These are phyloP conservation scores for Sesamia inferens DNA, from an alignment of 2,888 invertebrate species.

Conservation along the genomic window DNA sequence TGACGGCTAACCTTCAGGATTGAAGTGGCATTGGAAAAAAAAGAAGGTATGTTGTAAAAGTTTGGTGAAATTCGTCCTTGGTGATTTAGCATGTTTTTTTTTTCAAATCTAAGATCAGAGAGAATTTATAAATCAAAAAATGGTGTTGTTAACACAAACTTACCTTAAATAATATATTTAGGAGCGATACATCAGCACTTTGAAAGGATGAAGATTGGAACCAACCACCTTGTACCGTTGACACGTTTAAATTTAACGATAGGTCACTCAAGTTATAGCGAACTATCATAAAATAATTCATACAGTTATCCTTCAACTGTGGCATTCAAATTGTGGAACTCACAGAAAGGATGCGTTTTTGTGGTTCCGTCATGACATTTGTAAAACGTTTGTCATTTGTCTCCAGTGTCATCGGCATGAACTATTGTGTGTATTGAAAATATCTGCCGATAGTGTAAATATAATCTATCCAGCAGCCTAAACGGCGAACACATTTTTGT, in stretches of 20 bases:
- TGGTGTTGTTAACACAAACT: not conserved
- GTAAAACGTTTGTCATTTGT: slow-evolving; percentile 16
- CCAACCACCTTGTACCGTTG: slow-evolving; percentile 16
- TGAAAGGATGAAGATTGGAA: not conserved
- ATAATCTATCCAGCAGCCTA: not conserved
- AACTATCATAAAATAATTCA: slow-evolving; percentile 20
- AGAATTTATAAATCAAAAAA: not conserved
- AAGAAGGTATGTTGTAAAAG: not conserved
- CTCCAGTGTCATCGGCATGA: not conserved
- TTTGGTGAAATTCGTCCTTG: not conserved
- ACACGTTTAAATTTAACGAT: slow-evolving; percentile 29
- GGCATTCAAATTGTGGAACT: slow-evolving; percentile 45
- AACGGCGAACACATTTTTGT: too few relatives aligned
- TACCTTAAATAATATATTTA: not conserved
- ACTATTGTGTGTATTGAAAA: not conserved
- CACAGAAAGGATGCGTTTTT: slow-evolving; percentile 27
- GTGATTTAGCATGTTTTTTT: not conserved
- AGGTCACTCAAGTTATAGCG: slow-evolving; percentile 23
- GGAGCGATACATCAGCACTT: not conserved
- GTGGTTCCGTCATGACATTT: slow-evolving; percentile 1
- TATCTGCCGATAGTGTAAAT: not conserved
- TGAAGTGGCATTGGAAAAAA: too few relatives aligned
- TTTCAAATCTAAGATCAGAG: not conserved
- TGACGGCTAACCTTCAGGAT: too few relatives aligned
- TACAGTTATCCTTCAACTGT: slow-evolving; percentile 47